Percentiles rank a stretch among this genome's conserved stretches.
Evolutionary conservation across 2,888 invertebrate genomes (phyloP).

Genomic region (Criorhina ranunculi): DNA sequence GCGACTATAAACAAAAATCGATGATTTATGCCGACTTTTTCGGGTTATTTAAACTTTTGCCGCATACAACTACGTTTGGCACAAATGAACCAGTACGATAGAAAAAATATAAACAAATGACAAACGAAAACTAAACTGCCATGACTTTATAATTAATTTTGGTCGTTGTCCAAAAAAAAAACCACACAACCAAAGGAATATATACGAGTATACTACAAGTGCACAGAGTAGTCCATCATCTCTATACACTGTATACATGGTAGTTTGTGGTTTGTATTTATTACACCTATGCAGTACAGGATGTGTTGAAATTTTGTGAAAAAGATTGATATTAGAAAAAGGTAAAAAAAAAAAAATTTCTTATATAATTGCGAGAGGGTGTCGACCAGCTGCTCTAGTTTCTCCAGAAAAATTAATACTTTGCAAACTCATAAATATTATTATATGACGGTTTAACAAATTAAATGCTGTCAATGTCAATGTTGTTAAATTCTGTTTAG

Average conservation of each 20-base stretch:
- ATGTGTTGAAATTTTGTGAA: constrained; percentile 11
- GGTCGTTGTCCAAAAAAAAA: constrained; percentile 67
- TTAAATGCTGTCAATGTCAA: too few relatives aligned
- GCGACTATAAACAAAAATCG: constrained; percentile 36
- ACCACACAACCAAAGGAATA: constrained; percentile 2
- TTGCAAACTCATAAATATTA: too few relatives aligned
- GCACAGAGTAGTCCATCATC: constrained; percentile 28
- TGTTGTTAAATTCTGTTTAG: too few relatives aligned
- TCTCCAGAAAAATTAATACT: too few relatives aligned
- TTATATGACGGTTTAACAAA: too few relatives aligned
- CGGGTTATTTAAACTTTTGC: constrained; percentile 30
- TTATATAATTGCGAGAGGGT: too few relatives aligned
- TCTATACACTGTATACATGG: constrained; percentile 12
- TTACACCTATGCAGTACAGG: constrained; percentile 24
- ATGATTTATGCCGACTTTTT: constrained; percentile 60
- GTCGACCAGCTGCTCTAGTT: too few relatives aligned
- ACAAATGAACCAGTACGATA: constrained; percentile 25
- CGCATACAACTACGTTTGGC: constrained; percentile 13
- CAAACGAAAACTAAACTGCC: constrained; percentile 66
- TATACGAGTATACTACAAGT: constrained; percentile 5
- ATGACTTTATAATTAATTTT: constrained; percentile 73
- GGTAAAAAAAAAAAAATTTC: too few relatives aligned
- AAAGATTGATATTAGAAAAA: too few relatives aligned
- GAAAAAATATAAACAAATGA: constrained; percentile 70
- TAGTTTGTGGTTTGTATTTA: background rate